Percentiles rank a stretch among this genome's conserved stretches.
Conservation (phyloP, 2,113 vertebrate species). For the Perccottus glenii region DNA sequence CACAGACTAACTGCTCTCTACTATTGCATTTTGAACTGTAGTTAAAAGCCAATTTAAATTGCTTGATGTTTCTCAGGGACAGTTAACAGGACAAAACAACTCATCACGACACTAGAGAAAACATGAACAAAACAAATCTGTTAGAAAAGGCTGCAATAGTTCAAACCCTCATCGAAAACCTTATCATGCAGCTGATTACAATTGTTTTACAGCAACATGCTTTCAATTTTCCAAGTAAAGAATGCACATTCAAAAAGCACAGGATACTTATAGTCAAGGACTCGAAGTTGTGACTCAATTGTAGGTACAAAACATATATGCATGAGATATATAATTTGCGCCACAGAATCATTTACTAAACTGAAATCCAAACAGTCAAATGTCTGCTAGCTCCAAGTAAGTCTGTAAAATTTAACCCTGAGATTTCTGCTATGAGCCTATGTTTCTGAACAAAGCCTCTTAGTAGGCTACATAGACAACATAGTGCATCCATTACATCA, state of each 20-base stretch:
- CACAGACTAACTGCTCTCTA: conserved; percentile 43
- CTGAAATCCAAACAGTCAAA: conserved; percentile 23
- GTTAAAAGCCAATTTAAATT: conserved; percentile 1
- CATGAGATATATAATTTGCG: conserved; percentile 20
- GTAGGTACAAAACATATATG: conserved; percentile 20
- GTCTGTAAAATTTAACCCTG: conserved; percentile 73
- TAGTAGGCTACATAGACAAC: conserved; percentile 23
- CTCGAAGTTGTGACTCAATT: conserved; percentile 8
- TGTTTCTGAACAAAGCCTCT: conserved; percentile 22
- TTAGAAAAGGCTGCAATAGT: not conserved
- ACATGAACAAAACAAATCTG: not conserved
- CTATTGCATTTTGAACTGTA: conserved; percentile 47
- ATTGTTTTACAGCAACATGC: conserved; percentile 34
- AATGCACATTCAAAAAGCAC: conserved; percentile 40
- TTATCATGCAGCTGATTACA: conserved; percentile 21
- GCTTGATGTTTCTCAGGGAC: conserved; percentile 37
- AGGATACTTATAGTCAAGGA: conserved; percentile 4
- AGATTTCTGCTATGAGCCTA: conserved; percentile 65
- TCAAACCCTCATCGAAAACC: not conserved
- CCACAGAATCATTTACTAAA: conserved; percentile 25
- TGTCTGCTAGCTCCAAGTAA: conserved; percentile 24
- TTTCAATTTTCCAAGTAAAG: conserved; percentile 28
- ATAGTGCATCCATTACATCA: conserved; percentile 7
- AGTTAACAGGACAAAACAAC: conserved; percentile 11
- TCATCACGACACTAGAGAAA: conserved; percentile 3